Conservation (phyloP, 2,797 vertebrate genomes). For the Streptopelia turtur region DNA sequence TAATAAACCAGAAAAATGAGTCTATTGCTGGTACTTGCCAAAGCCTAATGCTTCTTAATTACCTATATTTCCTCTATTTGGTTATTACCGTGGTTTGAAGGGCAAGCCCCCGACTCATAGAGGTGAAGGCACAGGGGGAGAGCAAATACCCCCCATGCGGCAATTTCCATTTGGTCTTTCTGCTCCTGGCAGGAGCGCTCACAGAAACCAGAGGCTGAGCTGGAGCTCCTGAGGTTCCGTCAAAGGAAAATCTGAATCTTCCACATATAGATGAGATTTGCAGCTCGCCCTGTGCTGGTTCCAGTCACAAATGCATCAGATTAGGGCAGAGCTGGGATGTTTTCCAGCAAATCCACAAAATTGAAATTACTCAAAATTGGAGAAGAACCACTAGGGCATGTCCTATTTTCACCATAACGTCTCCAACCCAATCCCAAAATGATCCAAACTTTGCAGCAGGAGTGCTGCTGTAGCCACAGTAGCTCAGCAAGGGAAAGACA, state of each 20-base stretch:
- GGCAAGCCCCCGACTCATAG: neutral
- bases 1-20: neutral
- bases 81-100: neutral
- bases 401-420: neutral
- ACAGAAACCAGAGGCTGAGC: neutral
- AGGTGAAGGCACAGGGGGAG: neutral
- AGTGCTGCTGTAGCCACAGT: rapidly evolving
- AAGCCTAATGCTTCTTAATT: neutral
- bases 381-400: neutral
- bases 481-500: neutral
- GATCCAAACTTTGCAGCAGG: neutral
- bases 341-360: neutral
- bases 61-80: neutral
- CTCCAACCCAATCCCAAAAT: neutral
- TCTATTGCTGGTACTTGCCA: neutral
- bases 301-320: neutral
- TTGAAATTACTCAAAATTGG: neutral
- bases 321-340: rapidly evolving
- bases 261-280: neutral
- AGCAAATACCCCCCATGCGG: rapidly evolving
- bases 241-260: neutral
- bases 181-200: neutral
- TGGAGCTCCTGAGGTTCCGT: neutral
- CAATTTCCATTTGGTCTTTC: neutral
- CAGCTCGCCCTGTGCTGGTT: neutral